Evolutionary conservation across 2,797 vertebrate species (phyloP), one percentile per base, ranked within the genome.

Genomic region (Oryzias sinensis): DNA sequence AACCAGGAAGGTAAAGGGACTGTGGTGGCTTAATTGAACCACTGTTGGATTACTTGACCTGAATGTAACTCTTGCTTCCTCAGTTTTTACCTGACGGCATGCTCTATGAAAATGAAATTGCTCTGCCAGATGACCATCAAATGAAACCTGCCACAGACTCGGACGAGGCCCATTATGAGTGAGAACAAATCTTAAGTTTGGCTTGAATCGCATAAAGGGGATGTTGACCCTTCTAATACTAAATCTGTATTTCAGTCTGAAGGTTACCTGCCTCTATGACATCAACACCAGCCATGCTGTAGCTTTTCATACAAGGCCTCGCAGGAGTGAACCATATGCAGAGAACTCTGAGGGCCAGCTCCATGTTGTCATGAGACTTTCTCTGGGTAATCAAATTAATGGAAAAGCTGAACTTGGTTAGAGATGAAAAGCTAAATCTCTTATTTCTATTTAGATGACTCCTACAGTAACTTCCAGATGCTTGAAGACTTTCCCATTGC

Each of bases 21-120:
- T 46, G 0, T 14, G 5, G 9, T 1, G 20, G 29, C 17, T 5
- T 7, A 4, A n/a, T 65, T 37, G 33, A 9, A 13, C 33, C 33
- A 37, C 2, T 11, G 3, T 47, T 3, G 15, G 1, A 53, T 2
- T 1, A 2, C 17, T 2, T 18, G 2, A 1, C 9, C 15, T 40
- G 2, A n/a, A 1, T 37, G 3, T 20, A n/a, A 33, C 13, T 42
- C 2, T 33, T 2, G 40, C 11, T 17, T 25, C 9, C 0, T 5
- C 27, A 92, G 91, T 90, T 92, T 67, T 18, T 81, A 4, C 37
- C 70, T 7, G 70, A 81, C 14, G 33, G n/a, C 20, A 88, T 91
- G 87, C 20, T 88, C 22, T 92, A 92, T 47, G 85, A 88, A 56
- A 92, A 92, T 59, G 86, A 87, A 33, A 82, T 92, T 45, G 66